Evolutionary conservation across 2,797 vertebrate species (phyloP), one percentile per base, ranked within the genome.

Genomic region (Distichodus sexfasciatus): DNA sequence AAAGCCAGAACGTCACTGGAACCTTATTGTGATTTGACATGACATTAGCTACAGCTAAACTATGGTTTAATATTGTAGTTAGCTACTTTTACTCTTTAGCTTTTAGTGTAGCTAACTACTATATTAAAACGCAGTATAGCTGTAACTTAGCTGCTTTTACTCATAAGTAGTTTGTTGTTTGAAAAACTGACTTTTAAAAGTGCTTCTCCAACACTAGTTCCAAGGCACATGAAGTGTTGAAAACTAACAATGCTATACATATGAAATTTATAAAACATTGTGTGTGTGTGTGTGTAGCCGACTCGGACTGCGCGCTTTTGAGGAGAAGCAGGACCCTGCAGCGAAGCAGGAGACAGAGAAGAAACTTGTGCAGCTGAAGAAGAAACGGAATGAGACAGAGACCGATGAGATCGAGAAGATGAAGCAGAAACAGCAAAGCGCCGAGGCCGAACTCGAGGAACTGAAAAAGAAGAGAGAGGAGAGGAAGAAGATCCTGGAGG

Each of bases 391-490:
- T 0, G 85, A 96, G 54, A 90, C 88, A 0, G 94, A 96, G 60
- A 93, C 86, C 0, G 93, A 94, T 50, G 94, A 95, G 72, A 78
- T 96, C 0, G 93, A 96, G 83, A 98, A 95, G 86, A 89, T 97
- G 79, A 96, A 93, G 72, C 93, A 92, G 84, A 98, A 98, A 84
- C 94, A 96, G 81, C 95, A 97, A 80, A 90, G 88, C 19, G 92
- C 95, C 0, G 93, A 92, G 1, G 88, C 82, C 0, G 96, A 99
- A 86, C 91, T 98, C 76, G 96, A 95, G 5, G 94, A 93, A 54
- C 90, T 98, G 85, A 98, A 96, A 88, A 96, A 87, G 69, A 96
- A 94, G 84, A 83, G 96, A 7, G 97, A 98, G 81, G 96, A 96
- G 76, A 93, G 96, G 74, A 93, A 79, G 86, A 98, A 94, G 87